Conservation (phyloP, 2,113 vertebrate species). For the Plecotus auritus region DNA sequence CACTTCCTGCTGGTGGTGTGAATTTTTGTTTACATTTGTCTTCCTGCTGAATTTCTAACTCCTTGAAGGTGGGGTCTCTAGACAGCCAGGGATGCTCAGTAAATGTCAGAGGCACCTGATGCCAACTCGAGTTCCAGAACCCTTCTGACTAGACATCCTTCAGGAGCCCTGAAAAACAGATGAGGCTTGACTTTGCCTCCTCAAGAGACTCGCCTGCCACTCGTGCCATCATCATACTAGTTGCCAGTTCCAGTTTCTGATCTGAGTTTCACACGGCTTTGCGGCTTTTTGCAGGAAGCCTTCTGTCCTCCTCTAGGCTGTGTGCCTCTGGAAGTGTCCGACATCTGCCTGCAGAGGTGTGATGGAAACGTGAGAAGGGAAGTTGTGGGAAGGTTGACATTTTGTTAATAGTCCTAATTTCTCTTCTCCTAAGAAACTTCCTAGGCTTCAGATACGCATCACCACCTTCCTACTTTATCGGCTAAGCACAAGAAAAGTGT, state of each 20-base stretch:
- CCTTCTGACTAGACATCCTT: background rate
- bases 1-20: background rate
- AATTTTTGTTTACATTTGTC: background rate
- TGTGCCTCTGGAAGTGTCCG: background rate
- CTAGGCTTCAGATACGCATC: background rate
- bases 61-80: background rate
- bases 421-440: background rate
- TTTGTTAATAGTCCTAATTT: background rate
- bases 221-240: background rate
- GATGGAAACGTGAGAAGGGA: background rate
- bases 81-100: background rate
- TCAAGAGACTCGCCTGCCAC: constrained; percentile 42
- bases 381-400: background rate
- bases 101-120: background rate
- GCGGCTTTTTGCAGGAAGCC: background rate
- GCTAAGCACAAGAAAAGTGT: background rate
- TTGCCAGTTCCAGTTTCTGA: background rate
- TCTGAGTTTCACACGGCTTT: constrained; percentile 35
- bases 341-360: background rate
- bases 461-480: background rate
- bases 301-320: background rate
- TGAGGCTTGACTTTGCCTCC: background rate
- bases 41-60: background rate
- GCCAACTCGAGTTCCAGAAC: rapidly evolving
- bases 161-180: background rate